Base-by-base conservation (phyloP, 2,888 invertebrate genomes). In the Deilephila porcellus region DNA sequence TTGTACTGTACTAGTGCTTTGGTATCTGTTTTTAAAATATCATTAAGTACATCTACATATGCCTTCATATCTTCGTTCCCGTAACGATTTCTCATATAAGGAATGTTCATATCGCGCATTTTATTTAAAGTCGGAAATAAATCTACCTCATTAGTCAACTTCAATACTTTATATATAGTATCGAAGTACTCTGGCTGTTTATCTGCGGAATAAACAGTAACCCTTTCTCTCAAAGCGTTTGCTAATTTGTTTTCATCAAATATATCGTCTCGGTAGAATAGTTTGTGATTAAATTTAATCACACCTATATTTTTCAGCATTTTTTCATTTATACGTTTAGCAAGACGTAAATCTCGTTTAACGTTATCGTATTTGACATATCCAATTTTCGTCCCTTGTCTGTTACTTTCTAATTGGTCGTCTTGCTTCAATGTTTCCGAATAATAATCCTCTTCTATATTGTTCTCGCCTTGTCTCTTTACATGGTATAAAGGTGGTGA, bases 1-100 rank as follows among this genome's bases (percentile, higher is more conserved):
- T 90, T 86, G 56, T 91, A 94, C 52, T 87, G 79, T 0, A 77
- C 71, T 3, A 93, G 79, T 0, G 80, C 85, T 17, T 79, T 80
- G 52, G 82, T 85, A 17, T 90, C 79, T 25, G 76, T 74, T 0
- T 78, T 59, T 17, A 93, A 77, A 84, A 91, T 83, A 77, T 92
- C 88, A n/a, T 77, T 82, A 4, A 93, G 74, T 0, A 90, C 90
- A 25, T 76, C 77, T 6, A 86, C 45, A 74, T 85, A 85, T 0
- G 80, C 74, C 1, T 83, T 74, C 2, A 90, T 29, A 62, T 80
- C 76, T 19, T 62, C 8, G n/a, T 52, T 52, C 11, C 1, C 19
- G 20, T 70, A 5, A 29, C 45, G 19, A 70, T 45, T 73, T 76
- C 3, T 78, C 32, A 32, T 72, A 6, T 76, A 62, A 2, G 75